A percentile compares a stretch with the other conserved stretches of the same genome.
These are phyloP conservation scores for Drosophila fulvimacula DNA, from an alignment of 2,888 invertebrate genomes.

Conservation along the genomic window DNA sequence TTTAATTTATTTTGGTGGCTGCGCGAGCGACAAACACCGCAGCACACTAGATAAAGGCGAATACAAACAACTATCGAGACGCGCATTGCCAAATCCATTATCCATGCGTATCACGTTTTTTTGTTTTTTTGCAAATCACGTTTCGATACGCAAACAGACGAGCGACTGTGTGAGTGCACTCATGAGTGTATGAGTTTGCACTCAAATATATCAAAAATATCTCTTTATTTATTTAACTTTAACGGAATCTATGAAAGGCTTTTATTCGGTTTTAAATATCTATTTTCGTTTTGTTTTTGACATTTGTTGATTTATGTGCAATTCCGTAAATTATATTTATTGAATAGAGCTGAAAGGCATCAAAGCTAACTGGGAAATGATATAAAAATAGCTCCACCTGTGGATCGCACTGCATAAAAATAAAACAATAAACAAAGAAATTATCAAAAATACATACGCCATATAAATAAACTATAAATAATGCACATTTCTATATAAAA, in stretches of 20 bases:
- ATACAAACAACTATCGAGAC: conserved; percentile 30
- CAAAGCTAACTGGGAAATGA: neutral
- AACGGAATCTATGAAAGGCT: conserved; percentile 17
- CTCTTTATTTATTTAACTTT: conserved; percentile 28
- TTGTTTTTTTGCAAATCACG: conserved; percentile 69
- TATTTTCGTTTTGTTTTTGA: neutral
- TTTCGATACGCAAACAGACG: conserved; percentile 53
- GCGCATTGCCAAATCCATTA: conserved; percentile 38
- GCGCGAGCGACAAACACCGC: conserved; percentile 19
- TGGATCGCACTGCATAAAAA: conserved; percentile 3
- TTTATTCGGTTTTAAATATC: conserved; percentile 1
- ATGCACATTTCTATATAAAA: conserved; percentile 2
- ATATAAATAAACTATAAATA: conserved; percentile 37
- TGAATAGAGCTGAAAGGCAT: neutral
- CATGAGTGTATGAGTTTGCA: conserved; percentile 30
- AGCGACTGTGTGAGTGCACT: conserved; percentile 39
- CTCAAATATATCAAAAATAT: conserved; percentile 13
- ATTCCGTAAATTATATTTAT: neutral
- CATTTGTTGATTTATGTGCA: conserved; percentile 15
- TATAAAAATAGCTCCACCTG: conserved; percentile 48
- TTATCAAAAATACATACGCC: conserved; percentile 40
- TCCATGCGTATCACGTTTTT: conserved; percentile 72
- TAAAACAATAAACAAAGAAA: conserved; percentile 35
- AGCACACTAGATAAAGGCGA: conserved; percentile 21
- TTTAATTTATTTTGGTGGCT: neutral